phyloP scores from a whole-genome alignment of 2,113 vertebrate genomes.

The Cynopterus brachyotis region DNA sequence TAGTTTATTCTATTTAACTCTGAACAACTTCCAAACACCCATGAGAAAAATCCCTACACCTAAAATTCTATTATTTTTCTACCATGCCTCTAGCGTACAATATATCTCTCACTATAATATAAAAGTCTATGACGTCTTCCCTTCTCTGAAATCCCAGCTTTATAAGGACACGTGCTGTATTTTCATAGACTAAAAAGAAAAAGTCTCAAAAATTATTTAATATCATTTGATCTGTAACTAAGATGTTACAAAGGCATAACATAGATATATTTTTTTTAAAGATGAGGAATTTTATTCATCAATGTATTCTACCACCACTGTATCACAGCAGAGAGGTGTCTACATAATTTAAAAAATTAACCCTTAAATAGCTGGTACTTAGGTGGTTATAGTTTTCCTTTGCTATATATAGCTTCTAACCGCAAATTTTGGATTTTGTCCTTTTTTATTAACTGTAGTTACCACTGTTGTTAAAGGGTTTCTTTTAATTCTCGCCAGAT shows the following conservation, averaged over 20 bases:
- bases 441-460: slow-evolving; percentile 11
- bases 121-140: not conserved
- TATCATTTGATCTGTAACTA: not conserved
- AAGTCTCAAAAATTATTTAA: not conserved
- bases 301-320: not conserved
- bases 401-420: not conserved
- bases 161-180: not conserved
- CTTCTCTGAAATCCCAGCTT: not conserved
- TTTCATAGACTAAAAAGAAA: not conserved
- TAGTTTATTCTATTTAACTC: not conserved
- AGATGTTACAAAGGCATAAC: not conserved
- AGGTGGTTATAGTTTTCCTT: not conserved
- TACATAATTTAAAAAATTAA: not conserved
- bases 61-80: not conserved
- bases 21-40: not conserved
- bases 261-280: slow-evolving; percentile 31
- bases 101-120: not conserved
- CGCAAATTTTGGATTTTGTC: slow-evolving; percentile 30
- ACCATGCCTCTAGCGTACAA: not conserved
- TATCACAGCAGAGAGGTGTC: not conserved
- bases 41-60: not conserved
- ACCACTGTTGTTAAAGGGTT: not conserved
- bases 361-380: slow-evolving; percentile 45
- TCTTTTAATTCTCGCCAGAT: slow-evolving; percentile 18
- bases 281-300: not conserved